Percentiles rank a stretch among this genome's conserved stretches.
Evolutionary conservation across 2,113 vertebrate species (phyloP).

Genomic region (Oryzias curvinotus): DNA sequence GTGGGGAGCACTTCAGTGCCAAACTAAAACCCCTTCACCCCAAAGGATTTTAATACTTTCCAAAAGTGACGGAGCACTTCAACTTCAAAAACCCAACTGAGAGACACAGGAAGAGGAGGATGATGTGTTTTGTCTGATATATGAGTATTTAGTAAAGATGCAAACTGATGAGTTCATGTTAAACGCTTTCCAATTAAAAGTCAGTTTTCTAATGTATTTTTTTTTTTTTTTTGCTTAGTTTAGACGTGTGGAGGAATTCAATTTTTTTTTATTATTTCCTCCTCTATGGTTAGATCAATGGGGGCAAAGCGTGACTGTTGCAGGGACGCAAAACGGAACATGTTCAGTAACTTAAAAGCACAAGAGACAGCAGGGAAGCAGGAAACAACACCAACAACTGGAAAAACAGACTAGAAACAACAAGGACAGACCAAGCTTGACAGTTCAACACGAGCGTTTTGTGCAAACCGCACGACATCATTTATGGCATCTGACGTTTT

Average conservation of each 20-base stretch:
- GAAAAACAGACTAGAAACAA: conserved; percentile 1
- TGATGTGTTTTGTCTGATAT: conserved; percentile 2
- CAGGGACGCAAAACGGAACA: conserved; percentile 43
- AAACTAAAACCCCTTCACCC: conserved; percentile 56
- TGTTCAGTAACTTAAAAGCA: conserved; percentile 33
- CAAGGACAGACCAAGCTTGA: conserved; percentile 1
- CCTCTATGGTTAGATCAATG: conserved; percentile 42
- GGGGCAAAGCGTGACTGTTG: conserved; percentile 6
- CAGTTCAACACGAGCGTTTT: not conserved
- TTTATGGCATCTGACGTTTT: not conserved
- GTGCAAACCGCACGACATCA: not conserved
- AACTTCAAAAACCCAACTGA: conserved; percentile 26
- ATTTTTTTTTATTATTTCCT: not conserved
- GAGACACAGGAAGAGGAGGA: not conserved
- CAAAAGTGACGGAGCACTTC: conserved; percentile 49
- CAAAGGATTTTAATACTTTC: conserved; percentile 47
- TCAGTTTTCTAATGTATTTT: too few species aligned
- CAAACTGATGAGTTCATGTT: too few species aligned
- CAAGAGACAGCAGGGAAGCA: conserved; percentile 39
- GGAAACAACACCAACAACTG: conserved; percentile 17
- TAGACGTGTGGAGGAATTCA: too few species aligned
- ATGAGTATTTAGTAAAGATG: conserved; percentile 1
- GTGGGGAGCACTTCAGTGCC: conserved; percentile 72
- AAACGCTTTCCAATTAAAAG: too few species aligned
- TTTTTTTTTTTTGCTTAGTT: too few species aligned